Percentiles rank a stretch among this genome's conserved stretches.
These are phyloP conservation scores for Passerina amoena DNA, from an alignment of 2,113 vertebrate species.

Conservation along the genomic window DNA sequence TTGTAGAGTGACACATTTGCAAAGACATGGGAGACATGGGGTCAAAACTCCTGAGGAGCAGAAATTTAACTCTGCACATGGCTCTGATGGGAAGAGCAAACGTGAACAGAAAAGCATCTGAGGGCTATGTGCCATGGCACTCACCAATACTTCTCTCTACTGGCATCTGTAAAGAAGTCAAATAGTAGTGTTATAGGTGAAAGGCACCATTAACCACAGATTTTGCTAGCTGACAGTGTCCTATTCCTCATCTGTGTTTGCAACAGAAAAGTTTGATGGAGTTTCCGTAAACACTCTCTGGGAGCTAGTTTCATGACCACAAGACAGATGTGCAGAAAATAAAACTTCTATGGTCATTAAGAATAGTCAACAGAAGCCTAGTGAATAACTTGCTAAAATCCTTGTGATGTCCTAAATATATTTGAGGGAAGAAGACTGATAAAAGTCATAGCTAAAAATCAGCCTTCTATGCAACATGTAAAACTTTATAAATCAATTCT, in stretches of 20 bases:
- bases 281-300: background rate
- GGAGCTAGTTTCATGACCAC: background rate
- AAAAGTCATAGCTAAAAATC: background rate
- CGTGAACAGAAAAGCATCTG: background rate
- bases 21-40: background rate
- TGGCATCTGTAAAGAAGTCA: background rate
- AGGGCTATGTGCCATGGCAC: fast-evolving
- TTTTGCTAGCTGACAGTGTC: background rate
- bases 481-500: background rate
- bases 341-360: background rate
- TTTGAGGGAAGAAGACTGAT: background rate
- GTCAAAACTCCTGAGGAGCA: fast-evolving
- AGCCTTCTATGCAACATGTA: background rate
- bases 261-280: background rate
- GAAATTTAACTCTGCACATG: background rate
- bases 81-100: background rate
- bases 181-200: background rate
- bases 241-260: background rate
- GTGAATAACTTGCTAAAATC: background rate
- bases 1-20: background rate
- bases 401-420: background rate
- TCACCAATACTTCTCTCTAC: background rate
- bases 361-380: background rate
- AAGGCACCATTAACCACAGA: background rate
- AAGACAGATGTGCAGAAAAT: background rate